These are phyloP conservation scores for Blastobasis adustella DNA, from an alignment of 2,888 invertebrate genomes.

Conservation along the genomic window DNA sequence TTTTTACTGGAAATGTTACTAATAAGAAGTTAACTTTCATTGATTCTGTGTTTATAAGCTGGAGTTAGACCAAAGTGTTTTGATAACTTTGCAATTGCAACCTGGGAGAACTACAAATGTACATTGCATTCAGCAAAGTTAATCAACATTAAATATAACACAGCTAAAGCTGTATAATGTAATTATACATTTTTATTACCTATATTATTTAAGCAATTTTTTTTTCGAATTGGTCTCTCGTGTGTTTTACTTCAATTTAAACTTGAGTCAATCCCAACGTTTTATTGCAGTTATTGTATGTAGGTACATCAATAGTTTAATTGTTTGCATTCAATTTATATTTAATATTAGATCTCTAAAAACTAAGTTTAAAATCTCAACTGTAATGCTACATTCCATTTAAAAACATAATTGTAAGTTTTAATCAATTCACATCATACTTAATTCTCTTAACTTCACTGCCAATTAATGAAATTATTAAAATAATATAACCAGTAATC, in stretches of 20 bases:
- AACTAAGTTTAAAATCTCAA: constrained; percentile 56
- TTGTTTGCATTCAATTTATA: constrained; percentile 8
- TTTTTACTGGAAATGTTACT: constrained; percentile 13
- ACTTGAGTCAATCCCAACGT: neutral
- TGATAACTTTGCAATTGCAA: constrained; percentile 57
- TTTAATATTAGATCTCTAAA: constrained; percentile 45
- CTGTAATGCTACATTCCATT: constrained; percentile 66
- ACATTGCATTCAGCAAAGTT: constrained; percentile 58
- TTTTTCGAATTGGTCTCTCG: constrained; percentile 27
- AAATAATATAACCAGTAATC: too few species aligned
- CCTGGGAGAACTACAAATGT: constrained; percentile 27
- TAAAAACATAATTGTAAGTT: constrained; percentile 14
- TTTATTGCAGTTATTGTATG: neutral
- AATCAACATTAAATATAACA: constrained; percentile 41
- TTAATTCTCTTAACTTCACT: too few species aligned
- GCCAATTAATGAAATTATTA: too few species aligned
- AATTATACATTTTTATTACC: constrained; percentile 33
- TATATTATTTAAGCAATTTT: constrained; percentile 34
- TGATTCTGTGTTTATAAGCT: constrained; percentile 67
- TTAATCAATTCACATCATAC: too few species aligned
- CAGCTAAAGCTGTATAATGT: constrained; percentile 53
- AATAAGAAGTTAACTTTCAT: constrained; percentile 23
- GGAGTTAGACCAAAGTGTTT: constrained; percentile 80
- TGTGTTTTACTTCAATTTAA: constrained; percentile 20
- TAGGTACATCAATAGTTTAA: neutral